Conservation (phyloP, 2,113 vertebrate genomes). For the Oreochromis aureus region DNA sequence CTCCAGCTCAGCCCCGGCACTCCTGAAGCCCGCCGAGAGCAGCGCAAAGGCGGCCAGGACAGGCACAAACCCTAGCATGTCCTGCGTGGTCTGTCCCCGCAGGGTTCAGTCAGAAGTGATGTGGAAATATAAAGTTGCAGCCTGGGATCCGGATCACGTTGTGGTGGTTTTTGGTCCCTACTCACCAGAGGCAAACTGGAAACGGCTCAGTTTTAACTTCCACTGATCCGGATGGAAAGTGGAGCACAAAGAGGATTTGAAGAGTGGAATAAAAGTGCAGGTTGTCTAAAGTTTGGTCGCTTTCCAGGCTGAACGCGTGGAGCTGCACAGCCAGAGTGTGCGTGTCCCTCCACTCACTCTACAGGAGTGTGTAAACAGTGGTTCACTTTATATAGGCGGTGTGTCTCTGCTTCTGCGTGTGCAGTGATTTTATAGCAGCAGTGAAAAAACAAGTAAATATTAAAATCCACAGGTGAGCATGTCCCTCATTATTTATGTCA, state of each 20-base stretch:
- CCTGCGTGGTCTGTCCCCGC: neutral
- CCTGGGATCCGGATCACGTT: neutral
- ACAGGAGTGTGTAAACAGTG: neutral
- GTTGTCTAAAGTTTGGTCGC: neutral
- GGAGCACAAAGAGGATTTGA: neutral
- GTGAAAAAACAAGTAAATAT: neutral
- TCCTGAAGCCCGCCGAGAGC: neutral
- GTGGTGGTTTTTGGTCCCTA: neutral
- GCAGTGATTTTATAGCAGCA: neutral
- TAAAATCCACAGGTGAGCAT: neutral
- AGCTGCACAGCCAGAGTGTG: neutral
- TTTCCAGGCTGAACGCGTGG: slow-evolving; percentile 41
- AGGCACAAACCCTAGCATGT: slow-evolving; percentile 27
- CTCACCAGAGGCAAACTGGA: neutral
- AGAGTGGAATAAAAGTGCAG: neutral
- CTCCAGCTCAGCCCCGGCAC: neutral
- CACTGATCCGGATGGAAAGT: neutral
- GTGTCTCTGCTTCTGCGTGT: neutral
- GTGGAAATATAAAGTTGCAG: neutral
- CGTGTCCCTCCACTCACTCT: neutral
- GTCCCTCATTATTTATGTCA: neutral
- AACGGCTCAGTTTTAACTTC: neutral
- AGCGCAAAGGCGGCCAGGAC: slow-evolving; percentile 5
- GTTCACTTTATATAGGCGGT: neutral
- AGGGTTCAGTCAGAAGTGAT: neutral